These are phyloP conservation scores for Barnardius zonarius DNA, from an alignment of 2,113 vertebrate species.

Conservation along the genomic window DNA sequence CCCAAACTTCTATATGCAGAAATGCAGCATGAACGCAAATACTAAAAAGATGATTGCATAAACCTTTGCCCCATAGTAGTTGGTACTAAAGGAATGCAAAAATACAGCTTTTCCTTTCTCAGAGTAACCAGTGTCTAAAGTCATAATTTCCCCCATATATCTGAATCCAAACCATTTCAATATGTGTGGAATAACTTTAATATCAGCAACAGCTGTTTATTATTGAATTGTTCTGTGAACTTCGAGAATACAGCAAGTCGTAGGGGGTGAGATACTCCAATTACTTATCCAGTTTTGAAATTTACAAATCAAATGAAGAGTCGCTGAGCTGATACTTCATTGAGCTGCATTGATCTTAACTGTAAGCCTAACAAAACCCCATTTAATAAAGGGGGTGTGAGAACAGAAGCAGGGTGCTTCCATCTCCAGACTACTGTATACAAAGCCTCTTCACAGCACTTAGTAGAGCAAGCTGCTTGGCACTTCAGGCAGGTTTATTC, in stretches of 20 bases:
- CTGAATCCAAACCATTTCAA: neutral
- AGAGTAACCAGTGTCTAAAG: neutral
- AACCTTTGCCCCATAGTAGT: neutral
- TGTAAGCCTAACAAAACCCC: neutral
- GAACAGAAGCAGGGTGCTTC: conserved; percentile 25
- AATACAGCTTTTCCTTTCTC: neutral
- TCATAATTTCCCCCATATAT: neutral
- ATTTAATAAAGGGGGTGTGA: conserved; percentile 10
- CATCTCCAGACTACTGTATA: neutral
- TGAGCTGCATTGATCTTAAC: conserved; percentile 26
- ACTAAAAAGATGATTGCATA: neutral
- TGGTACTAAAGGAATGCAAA: neutral
- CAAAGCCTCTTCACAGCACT: neutral
- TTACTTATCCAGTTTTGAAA: neutral
- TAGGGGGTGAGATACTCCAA: neutral
- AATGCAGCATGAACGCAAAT: neutral
- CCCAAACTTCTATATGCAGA: neutral
- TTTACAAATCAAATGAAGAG: neutral
- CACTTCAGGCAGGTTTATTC: neutral
- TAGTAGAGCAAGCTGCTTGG: neutral
- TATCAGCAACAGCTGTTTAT: neutral
- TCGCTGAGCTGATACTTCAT: neutral
- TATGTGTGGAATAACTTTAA: neutral
- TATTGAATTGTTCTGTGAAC: neutral
- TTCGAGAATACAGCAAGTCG: neutral